Evolutionary conservation across 2,113 vertebrate genomes (phyloP), one percentile per base, ranked within the genome.

Genomic region (Tiliqua scincoides): DNA sequence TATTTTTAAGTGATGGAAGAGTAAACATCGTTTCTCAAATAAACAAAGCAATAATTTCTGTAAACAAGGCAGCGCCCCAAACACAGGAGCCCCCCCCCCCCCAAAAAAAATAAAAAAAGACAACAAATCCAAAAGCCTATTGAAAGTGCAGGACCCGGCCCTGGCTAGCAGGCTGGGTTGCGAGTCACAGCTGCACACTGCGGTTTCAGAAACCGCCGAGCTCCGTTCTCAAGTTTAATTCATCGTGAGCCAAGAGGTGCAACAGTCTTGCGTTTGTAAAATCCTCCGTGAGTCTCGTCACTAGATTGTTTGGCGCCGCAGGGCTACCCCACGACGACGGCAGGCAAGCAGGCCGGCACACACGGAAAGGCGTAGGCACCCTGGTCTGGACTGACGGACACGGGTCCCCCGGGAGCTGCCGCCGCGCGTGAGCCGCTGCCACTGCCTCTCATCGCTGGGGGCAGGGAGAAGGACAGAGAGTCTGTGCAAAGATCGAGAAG

Each of bases 401-500:
- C 2, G 30, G 23, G 80, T 97, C 98, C 98, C 98, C 98, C 98
- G 98, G 98, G 99, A 99, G 99, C 98, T 98, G 97, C 97, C 97
- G 97, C 97, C 97, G 98, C 98, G 98, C 97, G 86, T 97, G 97
- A 97, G 97, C 97, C 96, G 97, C 96, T 95, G 97, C 97, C 94
- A 97, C 97, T 61, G 1, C 83, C 98, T 97, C 97, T 93, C 94
- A 95, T 95, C 97, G 98, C 97, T 91, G 96, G 97, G 97, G 97
- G 97, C 96, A 97, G 97, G 97, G 96, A 97, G 97, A 97, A 96
- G 96, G 97, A 96, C 97, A 21, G 21, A 61, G 57, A 61, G 57
- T 98, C 98, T 99, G 98, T 99, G 99, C 99, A 99, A 99, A 98
- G 97, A 96, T 96, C 95, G 97, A 97, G 97, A 98, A 98, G 97